Base-by-base conservation (phyloP, 2,113 vertebrate genomes). In the Xiphorhynchus elegans region DNA sequence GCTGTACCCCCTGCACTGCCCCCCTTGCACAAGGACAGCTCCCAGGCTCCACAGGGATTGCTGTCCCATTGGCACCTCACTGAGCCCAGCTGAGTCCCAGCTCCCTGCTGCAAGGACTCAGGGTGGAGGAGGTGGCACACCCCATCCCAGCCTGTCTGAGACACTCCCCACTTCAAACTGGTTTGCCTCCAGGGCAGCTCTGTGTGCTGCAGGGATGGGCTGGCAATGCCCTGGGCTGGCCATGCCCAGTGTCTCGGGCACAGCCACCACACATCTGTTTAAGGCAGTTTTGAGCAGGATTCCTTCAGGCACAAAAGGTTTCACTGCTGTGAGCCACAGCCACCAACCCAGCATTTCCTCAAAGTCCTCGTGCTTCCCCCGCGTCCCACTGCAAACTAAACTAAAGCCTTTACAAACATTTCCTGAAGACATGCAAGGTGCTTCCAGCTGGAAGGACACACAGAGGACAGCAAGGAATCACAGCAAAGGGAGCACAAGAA, bases 391-490 rank as follows among this genome's bases (percentile, higher is more conserved):
- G 78, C 67, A 93, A 88, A 90, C 59, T 17, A 33, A 33, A 11
- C 33, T 69, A 56, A 83, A 95, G 82, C 66, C 81, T 95, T 62
- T 18, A 19, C 63, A 86, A 91, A 85, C 79, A 78, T 84, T 52
- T 95, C 68, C 93, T 67, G 62, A 20, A 90, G 89, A 28, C 62
- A 31, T 63, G 11, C 72, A 12, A 73, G 72, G 75, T 72, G 50
- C 44, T 90, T 50, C 50, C 84, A 80, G 94, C 84, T 59, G 39
- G 69, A 25, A 93, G 95, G 95, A 86, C 95, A 73, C n/a, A 5
- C 59, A 77, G 73, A 87, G 87, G 70, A 74, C 67, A 64, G 74
- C 2, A 15, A 84, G 50, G 75, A 67, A 81, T 81, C 42, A 44
- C 79, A 53, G 68, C 59, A 5, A 40, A 85, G 50, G 52, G 14